Evolutionary conservation across 2,797 vertebrate species (phyloP).

Genomic region (Falco novaeseelandiae): DNA sequence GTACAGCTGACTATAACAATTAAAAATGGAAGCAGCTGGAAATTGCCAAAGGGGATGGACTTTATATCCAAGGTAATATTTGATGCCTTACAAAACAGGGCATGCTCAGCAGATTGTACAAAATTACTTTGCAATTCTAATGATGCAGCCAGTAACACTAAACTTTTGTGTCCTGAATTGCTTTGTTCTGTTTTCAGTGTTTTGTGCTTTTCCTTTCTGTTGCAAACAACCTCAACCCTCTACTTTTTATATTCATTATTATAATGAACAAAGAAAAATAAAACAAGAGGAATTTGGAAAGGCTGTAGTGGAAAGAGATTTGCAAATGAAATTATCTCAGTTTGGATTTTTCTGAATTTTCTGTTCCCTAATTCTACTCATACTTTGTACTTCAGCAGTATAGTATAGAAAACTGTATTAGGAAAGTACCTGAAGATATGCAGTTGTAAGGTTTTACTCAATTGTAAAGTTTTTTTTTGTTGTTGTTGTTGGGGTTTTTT

Average conservation of each 20-base stretch:
- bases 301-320: neutral
- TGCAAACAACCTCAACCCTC: neutral
- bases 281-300: neutral
- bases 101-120: neutral
- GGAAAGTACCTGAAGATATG: neutral
- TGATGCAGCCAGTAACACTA: neutral
- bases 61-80: constrained; percentile 11
- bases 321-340: neutral
- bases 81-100: neutral
- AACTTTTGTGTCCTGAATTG: neutral
- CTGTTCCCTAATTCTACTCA: neutral
- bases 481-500: too few species aligned
- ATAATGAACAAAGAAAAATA: neutral
- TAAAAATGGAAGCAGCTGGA: neutral
- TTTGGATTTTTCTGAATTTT: neutral
- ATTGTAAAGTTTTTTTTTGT: neutral
- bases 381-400: neutral
- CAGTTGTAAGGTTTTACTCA: neutral
- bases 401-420: neutral
- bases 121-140: constrained; percentile 4
- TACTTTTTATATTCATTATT: neutral
- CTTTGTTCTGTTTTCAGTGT: neutral
- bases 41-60: neutral
- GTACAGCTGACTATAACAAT: neutral
- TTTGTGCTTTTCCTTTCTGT: neutral